Evolutionary conservation across 1,140 invertebrate genomes (phyloP), one percentile per base, ranked within the genome.

Genomic region (Drosophila pectinifera): DNA sequence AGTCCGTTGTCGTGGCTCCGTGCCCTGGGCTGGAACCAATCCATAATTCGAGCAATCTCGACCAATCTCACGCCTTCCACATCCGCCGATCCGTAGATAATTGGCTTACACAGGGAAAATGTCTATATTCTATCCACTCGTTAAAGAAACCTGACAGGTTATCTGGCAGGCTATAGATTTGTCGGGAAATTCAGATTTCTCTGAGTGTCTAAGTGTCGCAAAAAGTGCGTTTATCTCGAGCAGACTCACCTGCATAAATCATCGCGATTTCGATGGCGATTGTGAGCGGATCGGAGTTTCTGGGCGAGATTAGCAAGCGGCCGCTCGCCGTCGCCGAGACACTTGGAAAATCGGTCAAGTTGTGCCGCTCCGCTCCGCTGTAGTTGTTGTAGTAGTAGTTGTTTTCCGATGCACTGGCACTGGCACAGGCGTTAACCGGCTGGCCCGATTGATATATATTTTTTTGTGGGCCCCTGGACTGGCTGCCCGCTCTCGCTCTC

Each of bases 231-330:
- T 82, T 54, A 45, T 36, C 54, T 77, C 41, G 45, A 39, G 55
- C 43, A 55, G 56, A 82, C 79, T 86, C 62, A 88, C 82, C 83
- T 86, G 83, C 56, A 88, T 86, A 86, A 86, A 86, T 88, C 82
- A 88, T 88, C 73, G 78, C 64, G 74, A 58, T 69, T 28, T 70
- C 42, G 67, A 73, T 82, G 45, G 78, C 61, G 65, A 69, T 77
- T 58, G 57, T 36, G 58, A 77, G 41, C 41, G 42, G 56, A 48
- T 57, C 49, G 31, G 31, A 53, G 56, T 82, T 64, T 81, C 73
- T 82, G 79, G 79, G 79, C 80, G 80, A 75, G 80, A 82, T 83
- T 83, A 79, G 75, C 77, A 55, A 49, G 20, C 54, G 22, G 34
- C 53, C 18, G 49, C 49, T n/a, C 36, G 31, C 31, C 49, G 46